Evolutionary conservation across 2,888 invertebrate genomes (phyloP), one percentile per base, ranked within the genome.

Genomic region (Megastigmus dorsalis): DNA sequence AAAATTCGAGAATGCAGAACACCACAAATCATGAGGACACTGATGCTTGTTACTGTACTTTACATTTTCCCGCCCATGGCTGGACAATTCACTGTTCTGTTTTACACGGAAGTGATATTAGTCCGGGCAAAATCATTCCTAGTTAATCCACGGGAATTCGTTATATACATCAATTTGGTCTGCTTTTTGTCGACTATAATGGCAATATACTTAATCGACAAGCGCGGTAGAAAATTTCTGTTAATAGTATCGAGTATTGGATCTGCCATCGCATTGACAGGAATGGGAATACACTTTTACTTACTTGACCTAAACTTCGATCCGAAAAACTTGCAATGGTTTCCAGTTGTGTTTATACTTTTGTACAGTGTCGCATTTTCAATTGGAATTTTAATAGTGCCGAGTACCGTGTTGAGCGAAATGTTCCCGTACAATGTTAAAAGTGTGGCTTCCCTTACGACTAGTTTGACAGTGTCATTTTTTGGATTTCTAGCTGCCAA

Each of bases 91-190:
- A 80, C 73, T 3, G 23, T 85, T 5, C 41, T 71, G 0, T 82
- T 79, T 18, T 85, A 84, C 52, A 81, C 82, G 81, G 83, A 83
- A 71, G 68, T 48, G 0, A 83, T 85, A n/a, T 30, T 84, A 9
- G 78, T 30, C 0, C 76, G 77, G 0, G 81, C 80, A 3, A 65
- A 78, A 15, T 77, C 83, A 3, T 78, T 76, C 6, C 57, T 77
- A 1, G 77, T 85, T 13, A 13, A 75, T 0, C 82, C 84, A 9
- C 52, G 81, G 1, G 23, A 67, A 5, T 73, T 81, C 0, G 84
- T 84, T 2, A 81, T 84, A 13, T 71, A 79, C 30, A 50, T 79
- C 6, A 79, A 72, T 54, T 9, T 73, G 4, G 38, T 77, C 0
- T 78, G 81, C 36, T 78, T 77, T n/a, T 15, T 77, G 6, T 41